Percentiles rank a stretch among this genome's conserved stretches.
Evolutionary conservation across 1,140 invertebrate species (phyloP).

Genomic region (Drosophila erecta): DNA sequence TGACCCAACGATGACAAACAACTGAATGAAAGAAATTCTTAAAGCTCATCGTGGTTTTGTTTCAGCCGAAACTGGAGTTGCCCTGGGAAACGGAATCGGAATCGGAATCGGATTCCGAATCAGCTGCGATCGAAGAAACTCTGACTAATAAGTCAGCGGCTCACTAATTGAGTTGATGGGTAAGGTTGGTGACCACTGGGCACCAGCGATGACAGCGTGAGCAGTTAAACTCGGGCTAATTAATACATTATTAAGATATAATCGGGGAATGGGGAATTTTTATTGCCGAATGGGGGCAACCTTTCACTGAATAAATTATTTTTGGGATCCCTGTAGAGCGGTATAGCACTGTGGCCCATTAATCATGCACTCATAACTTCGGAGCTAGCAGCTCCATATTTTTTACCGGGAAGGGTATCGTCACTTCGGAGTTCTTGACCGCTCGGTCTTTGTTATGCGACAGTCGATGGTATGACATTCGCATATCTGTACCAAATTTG

Average conservation of each 20-base stretch:
- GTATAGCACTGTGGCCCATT: not conserved
- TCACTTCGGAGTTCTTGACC: not conserved
- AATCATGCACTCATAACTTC: slow-evolving; percentile 1
- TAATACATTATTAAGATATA: slow-evolving; percentile 17
- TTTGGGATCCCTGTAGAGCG: not conserved
- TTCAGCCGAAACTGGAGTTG: slow-evolving; percentile 40
- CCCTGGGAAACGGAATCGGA: slow-evolving; percentile 12
- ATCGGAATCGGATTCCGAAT: slow-evolving; percentile 21
- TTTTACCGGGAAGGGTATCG: slow-evolving; percentile 16
- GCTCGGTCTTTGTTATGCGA: slow-evolving; percentile 13
- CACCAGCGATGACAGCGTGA: slow-evolving; percentile 37
- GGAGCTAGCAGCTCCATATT: not conserved
- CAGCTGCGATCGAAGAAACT: slow-evolving; percentile 29
- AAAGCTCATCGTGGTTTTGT: slow-evolving; percentile 68
- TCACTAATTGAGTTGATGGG: slow-evolving; percentile 44
- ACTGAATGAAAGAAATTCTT: slow-evolving; percentile 71
- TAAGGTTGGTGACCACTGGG: slow-evolving; percentile 4
- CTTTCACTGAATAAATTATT: slow-evolving; percentile 31
- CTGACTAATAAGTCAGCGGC: slow-evolving; percentile 33
- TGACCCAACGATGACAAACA: slow-evolving; percentile 61
- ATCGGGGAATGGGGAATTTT: slow-evolving; percentile 9
- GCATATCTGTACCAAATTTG: slow-evolving; percentile 58
- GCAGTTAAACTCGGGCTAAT: slow-evolving; percentile 13
- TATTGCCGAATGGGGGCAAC: slow-evolving; percentile 7
- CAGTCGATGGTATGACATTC: slow-evolving; percentile 18